Conservation (phyloP, 2,113 vertebrate species). For the Lanius ludovicianus region DNA sequence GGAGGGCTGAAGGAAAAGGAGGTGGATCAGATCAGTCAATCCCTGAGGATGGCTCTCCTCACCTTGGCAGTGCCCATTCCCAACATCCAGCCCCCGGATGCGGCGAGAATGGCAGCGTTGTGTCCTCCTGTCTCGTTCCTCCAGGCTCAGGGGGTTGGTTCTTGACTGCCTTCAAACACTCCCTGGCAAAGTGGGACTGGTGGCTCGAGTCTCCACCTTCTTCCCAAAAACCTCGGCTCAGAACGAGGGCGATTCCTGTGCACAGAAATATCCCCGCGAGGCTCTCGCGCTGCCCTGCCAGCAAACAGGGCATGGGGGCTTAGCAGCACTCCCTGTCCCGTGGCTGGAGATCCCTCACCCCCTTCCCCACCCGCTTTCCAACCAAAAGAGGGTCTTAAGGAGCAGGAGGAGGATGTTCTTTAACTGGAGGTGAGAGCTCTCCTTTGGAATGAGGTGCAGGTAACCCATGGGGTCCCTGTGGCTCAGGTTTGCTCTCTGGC, state of each 20-base stretch:
- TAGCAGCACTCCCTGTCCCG: not conserved
- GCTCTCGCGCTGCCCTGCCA: not conserved
- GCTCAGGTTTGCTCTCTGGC: not conserved
- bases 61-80: not conserved
- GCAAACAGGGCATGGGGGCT: not conserved
- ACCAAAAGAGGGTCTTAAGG: not conserved
- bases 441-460: not conserved
- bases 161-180: not conserved
- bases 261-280: fast-evolving
- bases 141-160: not conserved
- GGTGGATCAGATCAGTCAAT: not conserved
- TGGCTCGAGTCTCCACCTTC: not conserved
- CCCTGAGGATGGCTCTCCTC: not conserved
- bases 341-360: not conserved
- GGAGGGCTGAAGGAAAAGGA: not conserved
- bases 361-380: not conserved
- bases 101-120: fast-evolving
- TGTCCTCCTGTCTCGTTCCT: not conserved
- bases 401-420: not conserved
- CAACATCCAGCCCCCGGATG: not conserved
- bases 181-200: not conserved
- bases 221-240: not conserved
- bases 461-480: fast-evolving
- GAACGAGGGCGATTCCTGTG: fast-evolving
- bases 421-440: not conserved